Conservation (phyloP, 1,140 invertebrate genomes). For the Steinernema feltiae region DNA sequence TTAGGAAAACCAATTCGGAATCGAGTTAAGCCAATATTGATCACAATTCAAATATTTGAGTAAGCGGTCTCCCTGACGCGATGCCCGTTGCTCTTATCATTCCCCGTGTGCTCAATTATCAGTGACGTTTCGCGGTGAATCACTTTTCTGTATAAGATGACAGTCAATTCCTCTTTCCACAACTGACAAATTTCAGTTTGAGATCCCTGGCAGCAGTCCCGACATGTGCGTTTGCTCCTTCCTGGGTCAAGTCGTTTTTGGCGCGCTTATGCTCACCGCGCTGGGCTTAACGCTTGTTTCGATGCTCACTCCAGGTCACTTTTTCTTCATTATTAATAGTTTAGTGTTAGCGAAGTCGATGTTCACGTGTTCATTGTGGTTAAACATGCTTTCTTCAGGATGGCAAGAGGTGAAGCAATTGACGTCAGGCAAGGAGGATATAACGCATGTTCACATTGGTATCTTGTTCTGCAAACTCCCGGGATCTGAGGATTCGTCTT, state of each 20-base stretch:
- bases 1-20: background rate
- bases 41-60: background rate
- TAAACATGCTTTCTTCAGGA: background rate
- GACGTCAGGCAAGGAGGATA: background rate
- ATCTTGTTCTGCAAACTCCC: background rate
- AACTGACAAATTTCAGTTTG: no score
- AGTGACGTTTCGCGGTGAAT: no score
- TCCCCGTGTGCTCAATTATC: no score
- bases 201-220: no score
- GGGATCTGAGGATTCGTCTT: background rate
- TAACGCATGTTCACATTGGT: background rate
- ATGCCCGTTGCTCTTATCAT: background rate
- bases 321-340: background rate
- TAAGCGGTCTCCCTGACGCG: no score
- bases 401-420: background rate
- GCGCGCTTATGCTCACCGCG: background rate
- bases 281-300: background rate
- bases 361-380: background rate
- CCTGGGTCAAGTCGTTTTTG: constrained; percentile 3
- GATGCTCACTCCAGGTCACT: background rate
- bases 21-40: background rate
- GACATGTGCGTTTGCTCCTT: background rate
- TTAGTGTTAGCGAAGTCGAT: background rate
- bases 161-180: no score
- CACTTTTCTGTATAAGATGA: no score